A percentile compares a stretch with the other conserved stretches of the same genome.
Evolutionary conservation across 1,140 invertebrate genomes (phyloP).

Genomic region (Drosophila grimshawi): DNA sequence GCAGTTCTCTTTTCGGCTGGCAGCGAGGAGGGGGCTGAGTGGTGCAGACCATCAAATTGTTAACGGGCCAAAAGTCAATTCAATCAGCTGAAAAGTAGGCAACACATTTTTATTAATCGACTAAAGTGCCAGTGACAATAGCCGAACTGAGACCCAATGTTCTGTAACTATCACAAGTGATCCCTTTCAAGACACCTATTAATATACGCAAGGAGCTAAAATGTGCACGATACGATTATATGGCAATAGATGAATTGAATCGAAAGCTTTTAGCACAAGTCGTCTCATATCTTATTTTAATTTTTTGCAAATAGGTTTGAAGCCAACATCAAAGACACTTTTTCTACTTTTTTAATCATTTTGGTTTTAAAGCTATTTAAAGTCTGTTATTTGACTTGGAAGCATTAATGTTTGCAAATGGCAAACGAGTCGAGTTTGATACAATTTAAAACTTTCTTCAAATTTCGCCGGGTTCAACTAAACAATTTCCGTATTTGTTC

Average conservation of each 20-base stretch:
- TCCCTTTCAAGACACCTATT: not conserved
- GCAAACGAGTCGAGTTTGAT: slow-evolving; percentile 1
- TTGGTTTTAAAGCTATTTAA: too few relatives aligned
- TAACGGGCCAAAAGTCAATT: slow-evolving; percentile 29
- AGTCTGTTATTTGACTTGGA: not conserved
- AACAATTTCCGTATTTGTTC: not conserved
- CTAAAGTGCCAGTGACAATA: slow-evolving; percentile 8
- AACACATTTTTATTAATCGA: slow-evolving; percentile 15
- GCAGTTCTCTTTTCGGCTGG: slow-evolving; percentile 2
- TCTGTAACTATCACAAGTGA: not conserved
- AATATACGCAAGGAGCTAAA: too few relatives aligned
- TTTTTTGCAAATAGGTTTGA: too few relatives aligned
- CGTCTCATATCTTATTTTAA: too few relatives aligned
- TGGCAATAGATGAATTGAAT: too few relatives aligned
- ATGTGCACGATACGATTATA: too few relatives aligned
- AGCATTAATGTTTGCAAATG: slow-evolving; percentile 9
- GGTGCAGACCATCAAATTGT: slow-evolving; percentile 16
- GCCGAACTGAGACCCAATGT: not conserved
- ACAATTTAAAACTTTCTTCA: slow-evolving; percentile 3
- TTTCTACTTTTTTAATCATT: too few relatives aligned
- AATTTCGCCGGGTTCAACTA: not conserved
- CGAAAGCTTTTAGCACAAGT: too few relatives aligned
- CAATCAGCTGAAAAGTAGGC: slow-evolving; percentile 53
- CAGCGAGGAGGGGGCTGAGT: not conserved
- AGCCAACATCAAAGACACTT: not conserved